phyloP scores from a whole-genome alignment of 2,797 vertebrate genomes.

The Champsocephalus gunnari region DNA sequence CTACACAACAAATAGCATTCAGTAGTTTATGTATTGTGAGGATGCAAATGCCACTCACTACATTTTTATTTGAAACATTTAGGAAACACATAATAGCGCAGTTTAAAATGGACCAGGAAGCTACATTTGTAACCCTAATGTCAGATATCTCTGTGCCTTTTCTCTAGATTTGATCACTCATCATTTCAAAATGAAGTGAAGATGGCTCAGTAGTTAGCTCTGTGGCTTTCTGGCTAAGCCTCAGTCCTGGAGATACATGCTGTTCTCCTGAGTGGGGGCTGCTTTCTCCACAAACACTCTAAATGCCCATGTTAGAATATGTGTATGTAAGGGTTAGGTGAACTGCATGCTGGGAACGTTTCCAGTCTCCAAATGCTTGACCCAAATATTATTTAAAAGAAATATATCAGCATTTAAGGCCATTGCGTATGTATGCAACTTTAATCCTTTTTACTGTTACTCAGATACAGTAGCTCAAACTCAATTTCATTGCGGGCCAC shows the following conservation, averaged over 20 bases:
- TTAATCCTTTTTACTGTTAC: neutral
- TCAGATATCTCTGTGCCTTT: slow-evolving; percentile 2
- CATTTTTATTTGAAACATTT: slow-evolving; percentile 6
- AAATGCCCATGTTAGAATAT: neutral
- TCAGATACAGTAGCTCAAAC: too few relatives aligned
- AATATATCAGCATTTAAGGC: slow-evolving; percentile 10
- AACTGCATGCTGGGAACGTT: slow-evolving; percentile 16
- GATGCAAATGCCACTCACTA: neutral
- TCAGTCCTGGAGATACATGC: neutral
- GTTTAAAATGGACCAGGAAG: neutral
- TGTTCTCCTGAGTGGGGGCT: neutral
- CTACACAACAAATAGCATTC: slow-evolving; percentile 16
- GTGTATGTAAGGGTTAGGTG: neutral
- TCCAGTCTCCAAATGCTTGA: neutral
- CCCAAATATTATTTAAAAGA: neutral
- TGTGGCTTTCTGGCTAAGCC: neutral
- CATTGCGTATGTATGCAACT: slow-evolving; percentile 11
- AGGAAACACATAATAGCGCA: neutral
- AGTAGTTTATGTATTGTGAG: neutral
- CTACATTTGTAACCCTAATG: neutral
- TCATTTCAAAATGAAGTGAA: slow-evolving; percentile 1
- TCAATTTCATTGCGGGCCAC: too few relatives aligned
- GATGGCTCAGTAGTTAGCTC: neutral
- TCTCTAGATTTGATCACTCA: neutral
- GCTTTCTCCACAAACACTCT: neutral